Evolutionary conservation across 2,113 vertebrate genomes (phyloP).

Genomic region (Thymallus thymallus): DNA sequence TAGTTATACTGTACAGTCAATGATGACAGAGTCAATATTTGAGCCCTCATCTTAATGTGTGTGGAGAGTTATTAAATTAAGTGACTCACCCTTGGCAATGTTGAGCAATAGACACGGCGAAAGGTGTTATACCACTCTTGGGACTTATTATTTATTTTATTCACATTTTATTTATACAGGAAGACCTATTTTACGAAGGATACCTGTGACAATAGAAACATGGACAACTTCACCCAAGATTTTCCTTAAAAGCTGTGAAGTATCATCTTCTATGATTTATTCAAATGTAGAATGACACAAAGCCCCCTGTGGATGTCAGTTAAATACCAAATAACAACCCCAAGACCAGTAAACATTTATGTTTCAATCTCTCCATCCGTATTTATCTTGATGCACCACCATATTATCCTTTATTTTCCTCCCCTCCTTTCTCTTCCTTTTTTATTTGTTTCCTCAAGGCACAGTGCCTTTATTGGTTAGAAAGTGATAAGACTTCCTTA

Average conservation of each 20-base stretch:
- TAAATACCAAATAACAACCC: constrained; percentile 33
- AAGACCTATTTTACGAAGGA: too few relatives aligned
- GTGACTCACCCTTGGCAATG: background rate
- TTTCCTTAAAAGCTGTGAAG: background rate
- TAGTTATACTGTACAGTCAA: background rate
- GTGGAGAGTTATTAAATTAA: background rate
- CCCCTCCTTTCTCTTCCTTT: constrained; percentile 13
- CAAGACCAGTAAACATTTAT: constrained; percentile 21
- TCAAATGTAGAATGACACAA: constrained; percentile 34
- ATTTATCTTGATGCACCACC: constrained; percentile 49
- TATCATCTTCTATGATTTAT: constrained; percentile 23
- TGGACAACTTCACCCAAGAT: too few relatives aligned
- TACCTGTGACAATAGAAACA: too few relatives aligned
- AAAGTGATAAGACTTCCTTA: constrained; percentile 46
- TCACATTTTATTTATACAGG: background rate
- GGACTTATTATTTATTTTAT: too few relatives aligned
- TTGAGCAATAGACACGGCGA: background rate
- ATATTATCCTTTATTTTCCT: constrained; percentile 7
- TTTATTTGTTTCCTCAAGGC: constrained; percentile 50
- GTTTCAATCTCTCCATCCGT: constrained; percentile 22
- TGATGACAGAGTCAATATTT: constrained; percentile 16
- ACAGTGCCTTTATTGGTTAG: constrained; percentile 47
- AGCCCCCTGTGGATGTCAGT: constrained; percentile 44
- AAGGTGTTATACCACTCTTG: too few relatives aligned
- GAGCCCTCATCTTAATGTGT: background rate